Evolutionary conservation across 2,888 invertebrate genomes (phyloP), one percentile per base, ranked within the genome.

Genomic region (Agrochola lota): DNA sequence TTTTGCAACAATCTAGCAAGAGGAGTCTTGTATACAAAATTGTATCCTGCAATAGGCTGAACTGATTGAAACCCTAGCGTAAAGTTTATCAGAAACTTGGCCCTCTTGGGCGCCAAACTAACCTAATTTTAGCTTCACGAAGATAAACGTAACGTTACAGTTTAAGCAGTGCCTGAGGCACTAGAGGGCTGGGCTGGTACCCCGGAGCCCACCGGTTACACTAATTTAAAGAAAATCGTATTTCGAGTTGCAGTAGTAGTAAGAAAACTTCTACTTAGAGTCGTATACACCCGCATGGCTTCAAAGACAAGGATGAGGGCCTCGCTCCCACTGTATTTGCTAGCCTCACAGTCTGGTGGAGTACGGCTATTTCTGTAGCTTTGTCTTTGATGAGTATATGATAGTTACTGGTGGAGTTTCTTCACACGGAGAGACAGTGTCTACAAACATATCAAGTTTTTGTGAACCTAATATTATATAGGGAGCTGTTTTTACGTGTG

Each of bases 251-350:
- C 71, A 49, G 5, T 46, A 57, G 86, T 87, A 83, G n/a, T n/a
- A 35, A 26, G 20, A 23, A 67, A 59, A 62, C 52, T 80, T 78
- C 60, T 62, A 72, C 60, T 78, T 80, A 67, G 30, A 67, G 77
- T 69, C 49, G 62, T 59, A 75, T 80, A 70, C 76, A 71, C 78
- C 76, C 82, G 72, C 73, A 74, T 78, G 69, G 30, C 59, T 72
- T 78, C 80, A 86, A 82, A 86, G 78, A 81, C 79, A 80, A 78
- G 86, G 81, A 72, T 75, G 81, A 81, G 81, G 64, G 80, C 79
- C 67, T 52, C 76, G 15, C 77, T 81, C 63, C 63, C 70, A 63
- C 74, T 71, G 76, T 78, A 66, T 85, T 74, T 82, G 43, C 59
- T 57, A 68, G 40, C 71, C 72, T 60, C 74, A 49, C 68, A 75